Conservation (phyloP, 2,113 vertebrate genomes). For the Megaleporinus macrocephalus region DNA sequence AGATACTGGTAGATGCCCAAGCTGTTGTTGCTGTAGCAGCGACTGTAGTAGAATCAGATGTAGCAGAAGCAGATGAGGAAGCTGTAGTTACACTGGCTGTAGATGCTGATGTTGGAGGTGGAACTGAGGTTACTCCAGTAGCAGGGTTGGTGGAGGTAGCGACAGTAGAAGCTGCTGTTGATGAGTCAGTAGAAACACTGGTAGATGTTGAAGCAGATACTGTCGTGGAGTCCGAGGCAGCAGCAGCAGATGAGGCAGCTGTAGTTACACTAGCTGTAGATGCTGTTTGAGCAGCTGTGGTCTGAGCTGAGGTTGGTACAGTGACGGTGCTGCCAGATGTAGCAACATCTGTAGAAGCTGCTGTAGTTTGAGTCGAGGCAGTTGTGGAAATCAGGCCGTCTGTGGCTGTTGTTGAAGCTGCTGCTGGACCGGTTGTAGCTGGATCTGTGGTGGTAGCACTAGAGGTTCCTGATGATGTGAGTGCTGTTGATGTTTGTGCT, state of each 20-base stretch:
- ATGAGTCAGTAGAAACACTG: background rate
- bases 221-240: background rate
- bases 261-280: background rate
- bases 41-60: background rate
- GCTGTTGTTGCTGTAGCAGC: background rate
- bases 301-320: background rate
- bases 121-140: background rate
- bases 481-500: too few species aligned
- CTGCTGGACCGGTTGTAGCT: too few species aligned
- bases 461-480: too few species aligned
- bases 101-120: background rate
- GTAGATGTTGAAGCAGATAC: background rate
- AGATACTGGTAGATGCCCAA: too few species aligned
- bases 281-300: background rate
- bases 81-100: background rate
- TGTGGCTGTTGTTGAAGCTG: too few species aligned
- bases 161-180: background rate
- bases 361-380: background rate
- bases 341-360: background rate
- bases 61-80: background rate
- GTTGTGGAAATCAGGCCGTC: too few species aligned
- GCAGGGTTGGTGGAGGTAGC: background rate
- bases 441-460: too few species aligned
- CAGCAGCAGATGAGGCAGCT: background rate
- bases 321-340: too few species aligned